Percentiles rank a stretch among this genome's conserved stretches.
These are phyloP conservation scores for Dasypogon diadema DNA, from an alignment of 2,888 invertebrate genomes.

Conservation along the genomic window DNA sequence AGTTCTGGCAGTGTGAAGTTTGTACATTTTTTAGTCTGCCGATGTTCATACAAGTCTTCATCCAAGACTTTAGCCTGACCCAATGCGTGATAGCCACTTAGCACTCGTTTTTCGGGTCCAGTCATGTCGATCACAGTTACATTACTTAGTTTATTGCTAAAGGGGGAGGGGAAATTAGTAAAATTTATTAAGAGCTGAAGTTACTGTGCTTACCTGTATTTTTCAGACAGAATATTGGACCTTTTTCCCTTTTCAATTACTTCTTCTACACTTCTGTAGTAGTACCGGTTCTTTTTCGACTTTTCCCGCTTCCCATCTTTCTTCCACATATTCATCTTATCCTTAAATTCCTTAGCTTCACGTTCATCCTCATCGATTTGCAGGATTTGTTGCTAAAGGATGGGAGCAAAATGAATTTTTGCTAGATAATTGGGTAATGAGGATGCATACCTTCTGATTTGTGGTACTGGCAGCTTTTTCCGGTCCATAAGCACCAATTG, in stretches of 20 bases:
- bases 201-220: constrained; percentile 59
- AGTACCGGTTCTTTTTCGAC: constrained; percentile 80
- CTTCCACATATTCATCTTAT: constrained; percentile 79
- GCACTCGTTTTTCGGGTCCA: constrained; percentile 91
- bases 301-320: constrained; percentile 71
- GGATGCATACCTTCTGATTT: constrained; percentile 34
- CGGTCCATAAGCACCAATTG: constrained; percentile 92
- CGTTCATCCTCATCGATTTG: constrained; percentile 69
- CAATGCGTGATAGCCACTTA: constrained; percentile 93
- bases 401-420: too few species aligned
- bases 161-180: too few species aligned
- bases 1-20: constrained; percentile 90
- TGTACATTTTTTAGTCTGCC: constrained; percentile 73
- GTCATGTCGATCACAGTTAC: constrained; percentile 99
- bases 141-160: constrained; percentile 78
- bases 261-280: constrained; percentile 87
- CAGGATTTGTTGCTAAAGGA: constrained; percentile 53
- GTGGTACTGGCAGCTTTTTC: constrained; percentile 76
- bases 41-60: constrained; percentile 75
- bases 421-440: too few species aligned
- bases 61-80: constrained; percentile 74
- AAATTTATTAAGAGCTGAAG: background rate
- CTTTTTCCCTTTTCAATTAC: constrained; percentile 89
- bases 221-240: constrained; percentile 64
- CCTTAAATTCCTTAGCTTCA: constrained; percentile 74